These are phyloP conservation scores for Oplegnathus fasciatus DNA, from an alignment of 2,113 vertebrate genomes.

Conservation along the genomic window DNA sequence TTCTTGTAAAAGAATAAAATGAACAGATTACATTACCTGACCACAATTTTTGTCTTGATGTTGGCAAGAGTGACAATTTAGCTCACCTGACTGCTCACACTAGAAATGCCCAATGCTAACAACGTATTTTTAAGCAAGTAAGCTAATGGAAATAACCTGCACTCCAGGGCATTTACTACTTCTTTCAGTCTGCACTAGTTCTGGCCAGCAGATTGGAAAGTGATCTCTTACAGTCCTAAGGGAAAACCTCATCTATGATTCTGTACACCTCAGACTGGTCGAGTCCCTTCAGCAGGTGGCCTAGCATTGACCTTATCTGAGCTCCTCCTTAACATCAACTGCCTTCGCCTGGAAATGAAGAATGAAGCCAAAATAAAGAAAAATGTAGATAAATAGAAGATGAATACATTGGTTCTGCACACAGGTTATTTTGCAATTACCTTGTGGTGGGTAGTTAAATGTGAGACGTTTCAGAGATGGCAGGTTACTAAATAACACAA, in stretches of 20 bases:
- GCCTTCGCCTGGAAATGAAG: not conserved
- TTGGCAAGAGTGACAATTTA: not conserved
- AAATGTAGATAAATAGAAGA: not conserved
- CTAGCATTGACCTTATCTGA: not conserved
- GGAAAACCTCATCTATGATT: conserved; percentile 19
- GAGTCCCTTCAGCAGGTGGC: not conserved
- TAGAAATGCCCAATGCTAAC: not conserved
- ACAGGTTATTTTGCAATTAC: not conserved
- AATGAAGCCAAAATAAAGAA: conserved; percentile 1
- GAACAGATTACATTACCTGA: not conserved
- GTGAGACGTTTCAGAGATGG: not conserved
- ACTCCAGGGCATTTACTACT: not conserved
- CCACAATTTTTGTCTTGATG: not conserved
- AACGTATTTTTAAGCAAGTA: not conserved
- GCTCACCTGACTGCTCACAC: not conserved
- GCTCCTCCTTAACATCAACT: not conserved
- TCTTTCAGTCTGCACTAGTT: not conserved
- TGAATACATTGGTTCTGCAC: not conserved
- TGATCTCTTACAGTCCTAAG: conserved; percentile 4
- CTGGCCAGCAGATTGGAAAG: conserved; percentile 1
- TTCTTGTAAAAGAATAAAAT: not conserved
- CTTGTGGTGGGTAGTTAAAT: not conserved
- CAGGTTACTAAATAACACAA: conserved; percentile 14
- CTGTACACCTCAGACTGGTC: not conserved
- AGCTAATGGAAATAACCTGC: not conserved